phyloP scores from a whole-genome alignment of 2,888 invertebrate genomes.

The Acrobasis repandana region DNA sequence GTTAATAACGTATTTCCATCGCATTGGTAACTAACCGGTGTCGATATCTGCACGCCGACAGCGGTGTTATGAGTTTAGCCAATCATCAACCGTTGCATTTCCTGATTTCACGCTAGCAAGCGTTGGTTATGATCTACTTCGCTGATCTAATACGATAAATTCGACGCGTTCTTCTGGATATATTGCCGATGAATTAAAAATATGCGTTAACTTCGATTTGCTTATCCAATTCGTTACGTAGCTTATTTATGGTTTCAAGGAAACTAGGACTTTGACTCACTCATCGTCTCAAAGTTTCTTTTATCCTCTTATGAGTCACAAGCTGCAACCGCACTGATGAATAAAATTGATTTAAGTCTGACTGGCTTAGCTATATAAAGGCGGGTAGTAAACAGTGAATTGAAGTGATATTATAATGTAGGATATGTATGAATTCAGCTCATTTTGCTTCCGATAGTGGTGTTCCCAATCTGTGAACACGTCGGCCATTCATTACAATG shows the following conservation, averaged over 20 bases:
- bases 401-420: slow-evolving; percentile 40
- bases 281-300: slow-evolving; percentile 12
- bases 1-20: slow-evolving; percentile 13
- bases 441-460: slow-evolving; percentile 48
- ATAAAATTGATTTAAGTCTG: slow-evolving; percentile 14
- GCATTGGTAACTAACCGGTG: slow-evolving; percentile 28
- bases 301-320: slow-evolving; percentile 20
- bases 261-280: slow-evolving; percentile 20
- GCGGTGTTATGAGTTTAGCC: slow-evolving; percentile 48
- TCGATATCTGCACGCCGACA: slow-evolving; percentile 44
- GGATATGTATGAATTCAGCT: slow-evolving; percentile 37
- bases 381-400: slow-evolving; percentile 45
- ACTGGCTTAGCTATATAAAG: slow-evolving; percentile 31
- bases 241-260: slow-evolving; percentile 15
- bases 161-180: slow-evolving; percentile 8
- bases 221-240: slow-evolving; percentile 9
- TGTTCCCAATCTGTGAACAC: slow-evolving; percentile 58
- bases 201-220: background rate
- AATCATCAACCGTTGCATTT: slow-evolving; percentile 55
- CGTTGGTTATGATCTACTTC: slow-evolving; percentile 50
- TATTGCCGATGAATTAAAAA: slow-evolving; percentile 1
- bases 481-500: slow-evolving; percentile 64
- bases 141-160: slow-evolving; percentile 45
- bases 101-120: slow-evolving; percentile 57
- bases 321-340: slow-evolving; percentile 1